Conservation (phyloP, 2,797 vertebrate genomes). For the Alectoris magna region DNA sequence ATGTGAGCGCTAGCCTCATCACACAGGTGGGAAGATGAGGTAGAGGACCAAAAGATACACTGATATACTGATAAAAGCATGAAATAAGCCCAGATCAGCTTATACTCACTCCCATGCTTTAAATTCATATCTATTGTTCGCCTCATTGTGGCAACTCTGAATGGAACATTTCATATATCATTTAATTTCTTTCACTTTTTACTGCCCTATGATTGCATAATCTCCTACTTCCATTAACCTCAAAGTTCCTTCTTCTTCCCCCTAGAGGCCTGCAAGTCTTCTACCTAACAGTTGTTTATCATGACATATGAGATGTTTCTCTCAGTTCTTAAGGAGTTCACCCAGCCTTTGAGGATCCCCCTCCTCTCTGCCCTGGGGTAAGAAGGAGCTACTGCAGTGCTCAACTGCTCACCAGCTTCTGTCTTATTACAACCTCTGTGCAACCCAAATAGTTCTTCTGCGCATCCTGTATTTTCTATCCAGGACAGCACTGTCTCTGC, state of each 20-base stretch:
- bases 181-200: slow-evolving; percentile 14
- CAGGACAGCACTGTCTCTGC: background rate
- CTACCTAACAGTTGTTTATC: background rate
- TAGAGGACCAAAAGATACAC: background rate
- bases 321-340: background rate
- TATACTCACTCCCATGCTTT: background rate
- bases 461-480: background rate
- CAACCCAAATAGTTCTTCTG: background rate
- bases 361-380: background rate
- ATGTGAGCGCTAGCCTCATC: background rate
- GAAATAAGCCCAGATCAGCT: background rate
- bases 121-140: background rate
- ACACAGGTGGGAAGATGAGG: background rate
- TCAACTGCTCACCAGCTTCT: slow-evolving; percentile 18
- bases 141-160: background rate
- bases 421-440: background rate
- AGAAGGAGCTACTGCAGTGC: slow-evolving; percentile 16
- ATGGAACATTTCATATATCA: background rate
- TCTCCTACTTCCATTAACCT: slow-evolving; percentile 67
- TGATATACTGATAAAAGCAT: background rate
- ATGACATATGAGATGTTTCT: background rate
- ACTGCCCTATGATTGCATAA: background rate
- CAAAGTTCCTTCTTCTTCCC: slow-evolving; percentile 26
- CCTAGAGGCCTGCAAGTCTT: background rate
- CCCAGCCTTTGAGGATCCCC: background rate